Conservation (phyloP, 2,113 vertebrate genomes). For the Vanacampus margaritifer region DNA sequence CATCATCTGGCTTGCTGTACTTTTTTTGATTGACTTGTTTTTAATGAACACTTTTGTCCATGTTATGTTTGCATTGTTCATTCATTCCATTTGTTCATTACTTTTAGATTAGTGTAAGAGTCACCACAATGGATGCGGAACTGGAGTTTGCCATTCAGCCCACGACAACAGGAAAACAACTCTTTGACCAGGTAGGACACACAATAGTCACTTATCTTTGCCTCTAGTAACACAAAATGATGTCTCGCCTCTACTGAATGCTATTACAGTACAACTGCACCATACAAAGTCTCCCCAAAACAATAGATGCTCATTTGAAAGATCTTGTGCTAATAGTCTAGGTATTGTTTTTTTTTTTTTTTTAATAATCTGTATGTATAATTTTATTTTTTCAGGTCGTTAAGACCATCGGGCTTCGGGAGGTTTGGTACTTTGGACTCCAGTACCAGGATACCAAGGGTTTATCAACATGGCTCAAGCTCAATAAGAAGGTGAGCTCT, state of each 20-base stretch:
- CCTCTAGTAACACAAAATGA: no score
- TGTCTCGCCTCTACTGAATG: not conserved
- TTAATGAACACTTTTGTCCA: not conserved
- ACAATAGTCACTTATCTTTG: not conserved
- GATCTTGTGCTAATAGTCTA: not conserved
- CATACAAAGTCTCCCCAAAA: not conserved
- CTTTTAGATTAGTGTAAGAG: conserved; percentile 89
- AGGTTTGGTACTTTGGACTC: conserved; percentile 98
- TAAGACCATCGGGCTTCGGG: conserved; percentile 95
- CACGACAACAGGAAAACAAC: conserved; percentile 95
- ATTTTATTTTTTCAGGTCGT: conserved; percentile 79
- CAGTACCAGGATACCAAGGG: conserved; percentile 98
- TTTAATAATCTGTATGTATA: not conserved
- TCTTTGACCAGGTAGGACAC: conserved; percentile 89
- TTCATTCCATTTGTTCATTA: conserved; percentile 5
- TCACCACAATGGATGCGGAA: conserved; percentile 98
- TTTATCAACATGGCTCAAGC: conserved; percentile 96
- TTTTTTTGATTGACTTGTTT: not conserved
- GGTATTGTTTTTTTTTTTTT: not conserved
- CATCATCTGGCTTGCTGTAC: no score
- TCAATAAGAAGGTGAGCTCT: conserved; percentile 91
- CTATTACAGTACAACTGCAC: no score
- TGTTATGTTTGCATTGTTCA: not conserved
- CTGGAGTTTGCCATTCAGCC: conserved; percentile 99
- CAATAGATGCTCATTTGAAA: not conserved